Evolutionary conservation across 2,113 vertebrate genomes (phyloP), one percentile per base, ranked within the genome.

Genomic region (Ammodytes dubius): DNA sequence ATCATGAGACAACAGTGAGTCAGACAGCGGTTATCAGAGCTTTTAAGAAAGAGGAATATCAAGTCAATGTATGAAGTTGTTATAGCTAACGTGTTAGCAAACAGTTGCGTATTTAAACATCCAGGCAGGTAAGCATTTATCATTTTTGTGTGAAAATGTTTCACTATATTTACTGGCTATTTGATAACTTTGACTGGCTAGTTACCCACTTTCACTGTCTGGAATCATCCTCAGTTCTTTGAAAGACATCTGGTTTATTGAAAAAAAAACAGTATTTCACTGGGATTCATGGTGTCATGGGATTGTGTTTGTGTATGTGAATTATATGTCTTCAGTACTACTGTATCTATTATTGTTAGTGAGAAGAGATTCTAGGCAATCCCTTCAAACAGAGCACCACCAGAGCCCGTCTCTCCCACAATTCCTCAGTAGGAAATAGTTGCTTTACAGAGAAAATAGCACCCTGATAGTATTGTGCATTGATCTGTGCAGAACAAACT

Each of bases 401-500:
- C 17, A 12, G 85, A 89, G 83, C 93, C 93, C 0, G 69, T 77
- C 57, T 77, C 91, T 87, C 93, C 88, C 76, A 85, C 79, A 70
- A 54, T 85, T 63, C 88, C 79, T 61, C 42, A 61, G 64, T 15
- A 72, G 64, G 57, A 89, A 84, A 67, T 59, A 46, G 12, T 79
- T 42, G 63, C 56, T 81, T 83, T 77, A 14, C 50, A 77, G 63
- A 73, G 53, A 71, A 86, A 88, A 79, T 67, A 76, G 53, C 67
- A 82, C 69, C 39, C 56, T 83, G 59, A 59, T 72, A 27, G 65
- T 70, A 56, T 65, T 83, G 70, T 77, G 70, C 58, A 60, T 40
- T 82, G 47, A 40, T 53, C 74, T 66, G 79, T n/a, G 47, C 37
- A 56, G 77, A 75, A 81, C 52, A 59, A 84, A 79, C 58, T 58